phyloP scores from a whole-genome alignment of 2,888 invertebrate species.

The Synanthedon tipuliformis region DNA sequence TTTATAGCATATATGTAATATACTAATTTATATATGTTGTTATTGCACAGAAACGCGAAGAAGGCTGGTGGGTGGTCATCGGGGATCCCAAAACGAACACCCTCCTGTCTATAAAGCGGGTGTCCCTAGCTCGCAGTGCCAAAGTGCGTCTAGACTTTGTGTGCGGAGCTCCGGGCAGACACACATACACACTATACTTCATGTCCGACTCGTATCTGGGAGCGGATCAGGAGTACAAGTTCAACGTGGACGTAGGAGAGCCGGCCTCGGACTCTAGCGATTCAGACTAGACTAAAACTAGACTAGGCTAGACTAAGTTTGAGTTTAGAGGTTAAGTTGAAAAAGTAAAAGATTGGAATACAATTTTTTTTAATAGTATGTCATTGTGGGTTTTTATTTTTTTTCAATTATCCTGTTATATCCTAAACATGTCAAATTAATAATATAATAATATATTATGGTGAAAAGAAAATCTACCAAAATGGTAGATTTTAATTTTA shows the following conservation, averaged over 20 bases:
- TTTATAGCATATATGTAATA: no score
- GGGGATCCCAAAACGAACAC: slow-evolving; percentile 96
- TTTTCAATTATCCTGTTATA: no score
- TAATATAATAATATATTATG: no score
- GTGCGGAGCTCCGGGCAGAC: slow-evolving; percentile 88
- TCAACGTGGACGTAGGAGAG: slow-evolving; percentile 83
- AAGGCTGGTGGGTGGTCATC: slow-evolving; percentile 98
- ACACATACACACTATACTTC: slow-evolving; percentile 95
- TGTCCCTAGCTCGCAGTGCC: slow-evolving; percentile 94
- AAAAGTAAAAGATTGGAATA: background rate
- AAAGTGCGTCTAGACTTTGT: slow-evolving; percentile 90
- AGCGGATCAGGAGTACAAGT: slow-evolving; percentile 99
- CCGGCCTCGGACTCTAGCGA: slow-evolving; percentile 36
- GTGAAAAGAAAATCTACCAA: no score
- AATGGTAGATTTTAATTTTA: no score
- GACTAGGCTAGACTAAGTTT: background rate
- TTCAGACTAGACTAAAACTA: slow-evolving; percentile 19
- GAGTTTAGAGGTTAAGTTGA: background rate
- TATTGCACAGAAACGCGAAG: slow-evolving; percentile 81
- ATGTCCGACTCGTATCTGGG: slow-evolving; percentile 99
- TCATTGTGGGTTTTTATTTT: background rate
- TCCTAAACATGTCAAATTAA: no score
- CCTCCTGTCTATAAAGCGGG: slow-evolving; percentile 94
- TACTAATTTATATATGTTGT: no score
- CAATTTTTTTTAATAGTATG: background rate